phyloP scores from a whole-genome alignment of 2,797 vertebrate species.

The Myioborus melanocephalus region DNA sequence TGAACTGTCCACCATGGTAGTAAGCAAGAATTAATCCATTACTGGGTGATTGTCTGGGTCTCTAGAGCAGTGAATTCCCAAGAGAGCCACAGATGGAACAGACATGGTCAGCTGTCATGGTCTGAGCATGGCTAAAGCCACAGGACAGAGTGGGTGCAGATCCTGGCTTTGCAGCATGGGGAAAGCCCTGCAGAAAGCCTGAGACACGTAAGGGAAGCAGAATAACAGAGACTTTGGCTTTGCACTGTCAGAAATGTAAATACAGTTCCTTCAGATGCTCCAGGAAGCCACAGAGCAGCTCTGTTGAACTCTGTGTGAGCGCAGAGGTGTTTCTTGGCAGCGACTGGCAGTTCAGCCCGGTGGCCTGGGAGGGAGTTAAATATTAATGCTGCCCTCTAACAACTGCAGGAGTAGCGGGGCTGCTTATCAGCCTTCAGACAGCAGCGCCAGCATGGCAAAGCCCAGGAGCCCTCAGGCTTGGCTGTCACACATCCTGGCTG shows the following conservation, averaged over 20 bases:
- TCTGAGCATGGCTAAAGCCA: background rate
- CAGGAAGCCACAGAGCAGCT: background rate
- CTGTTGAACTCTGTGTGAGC: background rate
- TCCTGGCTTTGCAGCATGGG: background rate
- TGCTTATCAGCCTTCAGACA: background rate
- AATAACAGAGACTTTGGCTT: background rate
- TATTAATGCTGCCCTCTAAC: background rate
- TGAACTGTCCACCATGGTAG: background rate
- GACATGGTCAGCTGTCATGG: background rate
- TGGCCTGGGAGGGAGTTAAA: background rate
- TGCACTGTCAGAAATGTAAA: background rate
- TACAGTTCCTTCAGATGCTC: background rate
- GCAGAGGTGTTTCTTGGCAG: background rate
- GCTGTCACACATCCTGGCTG: background rate
- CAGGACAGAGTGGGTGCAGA: rapidly evolving
- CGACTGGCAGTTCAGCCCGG: rapidly evolving
- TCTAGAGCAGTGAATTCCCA: background rate
- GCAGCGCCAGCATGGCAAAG: background rate
- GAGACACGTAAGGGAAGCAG: background rate
- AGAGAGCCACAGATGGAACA: background rate
- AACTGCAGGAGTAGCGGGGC: background rate
- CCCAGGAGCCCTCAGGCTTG: background rate
- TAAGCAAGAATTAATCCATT: background rate
- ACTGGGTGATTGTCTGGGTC: background rate
- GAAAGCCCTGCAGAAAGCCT: background rate